A percentile compares a stretch with the other conserved stretches of the same genome.
Evolutionary conservation across 1,140 invertebrate species (phyloP).

Genomic region (Eumeta japonica): DNA sequence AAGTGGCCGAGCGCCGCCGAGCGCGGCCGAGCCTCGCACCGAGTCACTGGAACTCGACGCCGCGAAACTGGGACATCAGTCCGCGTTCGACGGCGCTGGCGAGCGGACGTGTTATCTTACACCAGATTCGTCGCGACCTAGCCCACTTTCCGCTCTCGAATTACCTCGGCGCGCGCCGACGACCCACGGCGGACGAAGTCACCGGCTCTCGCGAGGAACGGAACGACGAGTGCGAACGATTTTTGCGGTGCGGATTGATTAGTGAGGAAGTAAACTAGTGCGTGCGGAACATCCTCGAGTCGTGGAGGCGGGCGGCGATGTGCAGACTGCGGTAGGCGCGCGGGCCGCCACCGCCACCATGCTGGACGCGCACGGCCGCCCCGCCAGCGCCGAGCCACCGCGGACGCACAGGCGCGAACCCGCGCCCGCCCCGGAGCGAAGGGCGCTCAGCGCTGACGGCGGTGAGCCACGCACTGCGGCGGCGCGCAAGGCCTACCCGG

Average conservation of each 20-base stretch:
- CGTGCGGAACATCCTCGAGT: too few species aligned
- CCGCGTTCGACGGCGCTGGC: conserved; percentile 41
- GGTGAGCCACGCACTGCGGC: conserved; percentile 48
- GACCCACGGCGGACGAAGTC: conserved; percentile 17
- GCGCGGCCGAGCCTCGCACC: conserved; percentile 45
- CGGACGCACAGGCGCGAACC: conserved; percentile 15
- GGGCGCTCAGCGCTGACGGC: conserved; percentile 32
- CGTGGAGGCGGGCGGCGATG: neutral
- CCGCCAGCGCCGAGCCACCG: conserved; percentile 34
- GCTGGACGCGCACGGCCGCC: conserved; percentile 46
- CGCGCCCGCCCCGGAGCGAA: conserved; percentile 25
- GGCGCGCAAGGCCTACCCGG: conserved; percentile 52
- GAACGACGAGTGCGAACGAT: too few species aligned
- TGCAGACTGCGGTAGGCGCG: conserved; percentile 32
- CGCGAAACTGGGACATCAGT: conserved; percentile 52
- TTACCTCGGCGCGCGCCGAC: conserved; percentile 19
- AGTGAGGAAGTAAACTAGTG: too few species aligned
- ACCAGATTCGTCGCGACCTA: conserved; percentile 22
- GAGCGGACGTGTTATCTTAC: conserved; percentile 33
- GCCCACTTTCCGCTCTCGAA: conserved; percentile 13
- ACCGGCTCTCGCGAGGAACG: too few species aligned
- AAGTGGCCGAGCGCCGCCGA: conserved; percentile 50
- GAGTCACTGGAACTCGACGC: conserved; percentile 55
- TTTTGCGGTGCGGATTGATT: too few species aligned
- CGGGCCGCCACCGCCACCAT: conserved; percentile 23